Conservation (phyloP, 2,797 vertebrate genomes). For the Saxicola maurus region DNA sequence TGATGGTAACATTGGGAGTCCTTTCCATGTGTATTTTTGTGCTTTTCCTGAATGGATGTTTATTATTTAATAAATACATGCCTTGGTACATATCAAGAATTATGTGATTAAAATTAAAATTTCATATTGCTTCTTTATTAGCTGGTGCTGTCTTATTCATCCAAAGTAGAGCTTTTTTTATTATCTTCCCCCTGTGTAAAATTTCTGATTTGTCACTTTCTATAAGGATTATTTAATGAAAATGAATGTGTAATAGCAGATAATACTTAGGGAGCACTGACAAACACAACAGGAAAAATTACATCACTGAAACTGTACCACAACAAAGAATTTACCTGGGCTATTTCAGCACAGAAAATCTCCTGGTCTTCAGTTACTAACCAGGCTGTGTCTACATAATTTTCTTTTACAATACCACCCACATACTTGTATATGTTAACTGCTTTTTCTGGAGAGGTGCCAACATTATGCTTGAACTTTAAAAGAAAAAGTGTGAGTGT, state of each 20-base stretch:
- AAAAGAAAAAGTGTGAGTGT: background rate
- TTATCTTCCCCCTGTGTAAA: background rate
- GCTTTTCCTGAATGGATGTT: background rate
- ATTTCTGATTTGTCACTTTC: background rate
- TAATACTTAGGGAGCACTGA: background rate
- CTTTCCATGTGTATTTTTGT: background rate
- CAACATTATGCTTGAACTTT: background rate
- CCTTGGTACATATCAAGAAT: background rate
- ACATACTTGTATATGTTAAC: background rate
- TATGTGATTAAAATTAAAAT: background rate
- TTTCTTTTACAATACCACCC: background rate
- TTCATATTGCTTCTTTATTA: background rate
- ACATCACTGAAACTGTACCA: background rate
- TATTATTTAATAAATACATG: background rate
- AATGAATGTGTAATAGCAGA: background rate
- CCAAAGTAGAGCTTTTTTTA: background rate
- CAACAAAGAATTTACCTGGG: background rate
- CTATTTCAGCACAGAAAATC: background rate
- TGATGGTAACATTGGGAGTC: background rate
- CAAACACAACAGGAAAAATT: background rate
- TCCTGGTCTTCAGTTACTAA: background rate
- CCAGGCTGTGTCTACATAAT: background rate
- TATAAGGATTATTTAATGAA: background rate
- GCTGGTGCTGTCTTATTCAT: background rate
- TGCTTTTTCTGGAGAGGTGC: background rate